Evolutionary conservation across 2,888 invertebrate species (phyloP).

Genomic region (Conomelus anceps): DNA sequence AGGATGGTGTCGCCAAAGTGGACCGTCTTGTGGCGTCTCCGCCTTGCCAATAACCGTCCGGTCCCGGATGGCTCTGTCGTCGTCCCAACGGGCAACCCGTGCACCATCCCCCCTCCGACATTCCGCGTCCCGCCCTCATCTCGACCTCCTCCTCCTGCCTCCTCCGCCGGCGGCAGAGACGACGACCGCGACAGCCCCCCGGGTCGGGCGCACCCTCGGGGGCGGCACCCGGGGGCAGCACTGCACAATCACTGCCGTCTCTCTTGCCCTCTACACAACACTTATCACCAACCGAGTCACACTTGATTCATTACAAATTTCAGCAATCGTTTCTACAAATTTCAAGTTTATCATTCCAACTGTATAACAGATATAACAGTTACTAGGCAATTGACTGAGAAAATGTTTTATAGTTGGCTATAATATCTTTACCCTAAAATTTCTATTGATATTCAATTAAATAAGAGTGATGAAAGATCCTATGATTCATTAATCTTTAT

Average conservation of each 20-base stretch:
- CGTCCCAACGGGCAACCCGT: too few species aligned
- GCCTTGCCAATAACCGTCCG: slow-evolving; percentile 36
- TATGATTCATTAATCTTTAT: too few species aligned
- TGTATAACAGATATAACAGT: too few species aligned
- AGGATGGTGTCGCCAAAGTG: slow-evolving; percentile 35
- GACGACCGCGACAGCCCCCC: not conserved
- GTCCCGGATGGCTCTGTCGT: too few species aligned
- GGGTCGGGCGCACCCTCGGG: not conserved
- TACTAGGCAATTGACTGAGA: too few species aligned
- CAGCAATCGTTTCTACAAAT: too few species aligned
- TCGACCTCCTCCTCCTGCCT: not conserved
- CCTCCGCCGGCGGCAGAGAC: not conserved
- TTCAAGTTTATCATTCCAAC: too few species aligned
- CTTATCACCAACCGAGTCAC: not conserved
- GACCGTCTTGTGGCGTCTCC: slow-evolving; percentile 40
- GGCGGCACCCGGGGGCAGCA: not conserved
- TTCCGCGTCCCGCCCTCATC: not conserved
- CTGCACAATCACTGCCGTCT: not conserved
- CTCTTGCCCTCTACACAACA: not conserved
- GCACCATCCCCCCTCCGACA: too few species aligned
- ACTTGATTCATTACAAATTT: not conserved
- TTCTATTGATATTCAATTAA: too few species aligned
- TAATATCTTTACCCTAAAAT: too few species aligned
- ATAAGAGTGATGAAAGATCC: too few species aligned
- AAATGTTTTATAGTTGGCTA: too few species aligned